Percentiles rank a stretch among this genome's conserved stretches.
Evolutionary conservation across 2,888 invertebrate species (phyloP).

Genomic region (Rhagonycha fulva): DNA sequence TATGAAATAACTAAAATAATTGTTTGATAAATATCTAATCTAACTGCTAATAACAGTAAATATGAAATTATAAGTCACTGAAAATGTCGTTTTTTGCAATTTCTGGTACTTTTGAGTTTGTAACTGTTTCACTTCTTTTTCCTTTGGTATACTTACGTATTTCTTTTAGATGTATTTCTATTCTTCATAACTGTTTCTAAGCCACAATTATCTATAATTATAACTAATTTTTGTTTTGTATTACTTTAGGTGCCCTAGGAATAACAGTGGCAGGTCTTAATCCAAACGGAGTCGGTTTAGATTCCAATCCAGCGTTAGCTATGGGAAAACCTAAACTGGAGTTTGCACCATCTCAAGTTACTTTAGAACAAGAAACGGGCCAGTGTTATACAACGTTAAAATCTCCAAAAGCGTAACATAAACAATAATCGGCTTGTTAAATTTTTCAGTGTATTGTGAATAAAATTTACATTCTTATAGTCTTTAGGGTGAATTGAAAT

Average conservation of each 20-base stretch:
- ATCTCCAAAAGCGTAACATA: slow-evolving; percentile 27
- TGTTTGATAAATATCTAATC: not conserved
- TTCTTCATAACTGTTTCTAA: slow-evolving; percentile 8
- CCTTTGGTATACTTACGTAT: not conserved
- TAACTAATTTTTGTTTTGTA: slow-evolving; percentile 5
- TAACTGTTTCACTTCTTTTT: not conserved
- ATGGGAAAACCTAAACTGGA: slow-evolving; percentile 61
- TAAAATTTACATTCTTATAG: slow-evolving; percentile 18
- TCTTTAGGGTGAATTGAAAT: not conserved
- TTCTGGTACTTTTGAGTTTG: not conserved
- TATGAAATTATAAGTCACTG: not conserved
- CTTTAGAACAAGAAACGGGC: slow-evolving; percentile 46
- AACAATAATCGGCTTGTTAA: not conserved
- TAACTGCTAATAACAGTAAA: not conserved
- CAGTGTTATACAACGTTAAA: slow-evolving; percentile 46
- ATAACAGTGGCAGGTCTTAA: slow-evolving; percentile 65
- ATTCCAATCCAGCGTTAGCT: slow-evolving; percentile 66
- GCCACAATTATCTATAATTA: not conserved
- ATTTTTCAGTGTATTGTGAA: not conserved
- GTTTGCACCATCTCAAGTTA: slow-evolving; percentile 49
- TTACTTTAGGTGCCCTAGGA: slow-evolving; percentile 53
- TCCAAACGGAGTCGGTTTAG: slow-evolving; percentile 66
- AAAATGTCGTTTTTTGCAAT: not conserved
- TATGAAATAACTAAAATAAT: not conserved
- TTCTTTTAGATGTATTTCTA: slow-evolving; percentile 22